A percentile compares a stretch with the other conserved stretches of the same genome.
Evolutionary conservation across 2,797 vertebrate species (phyloP).

Genomic region (Myotis pilosus): DNA sequence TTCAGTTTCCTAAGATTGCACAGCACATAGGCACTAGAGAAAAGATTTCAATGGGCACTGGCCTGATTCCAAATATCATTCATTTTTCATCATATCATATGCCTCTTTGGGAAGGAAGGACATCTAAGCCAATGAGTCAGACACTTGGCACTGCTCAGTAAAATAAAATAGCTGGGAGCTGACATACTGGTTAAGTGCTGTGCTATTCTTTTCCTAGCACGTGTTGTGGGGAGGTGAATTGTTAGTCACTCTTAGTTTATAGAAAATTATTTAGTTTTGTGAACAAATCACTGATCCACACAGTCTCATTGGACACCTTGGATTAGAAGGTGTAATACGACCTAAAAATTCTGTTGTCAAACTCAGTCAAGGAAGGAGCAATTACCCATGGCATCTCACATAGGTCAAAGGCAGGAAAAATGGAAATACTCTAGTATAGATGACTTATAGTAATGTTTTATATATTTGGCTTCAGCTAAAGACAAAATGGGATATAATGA

Average conservation of each 20-base stretch:
- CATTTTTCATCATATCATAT: not conserved
- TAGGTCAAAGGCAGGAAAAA: not conserved
- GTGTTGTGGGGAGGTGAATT: not conserved
- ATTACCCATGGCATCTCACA: not conserved
- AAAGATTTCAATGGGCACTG: not conserved
- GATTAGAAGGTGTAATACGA: not conserved
- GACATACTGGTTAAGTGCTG: not conserved
- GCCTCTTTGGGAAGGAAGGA: not conserved
- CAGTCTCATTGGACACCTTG: not conserved
- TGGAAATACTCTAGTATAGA: not conserved
- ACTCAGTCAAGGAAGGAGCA: not conserved
- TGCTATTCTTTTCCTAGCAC: not conserved
- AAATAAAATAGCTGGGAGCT: not conserved
- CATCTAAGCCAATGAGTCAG: not conserved
- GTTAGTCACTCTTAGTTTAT: not conserved
- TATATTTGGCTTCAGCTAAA: not conserved
- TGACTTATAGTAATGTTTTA: not conserved
- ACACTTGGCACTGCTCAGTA: not conserved
- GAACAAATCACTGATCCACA: not conserved
- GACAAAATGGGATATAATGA: not conserved
- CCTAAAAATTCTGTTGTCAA: not conserved
- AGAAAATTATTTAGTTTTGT: slow-evolving; percentile 25
- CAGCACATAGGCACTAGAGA: not conserved
- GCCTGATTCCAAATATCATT: not conserved
- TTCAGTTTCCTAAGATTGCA: not conserved